Base-by-base conservation (phyloP, 1,140 invertebrate genomes). In the Phortica variegata region DNA sequence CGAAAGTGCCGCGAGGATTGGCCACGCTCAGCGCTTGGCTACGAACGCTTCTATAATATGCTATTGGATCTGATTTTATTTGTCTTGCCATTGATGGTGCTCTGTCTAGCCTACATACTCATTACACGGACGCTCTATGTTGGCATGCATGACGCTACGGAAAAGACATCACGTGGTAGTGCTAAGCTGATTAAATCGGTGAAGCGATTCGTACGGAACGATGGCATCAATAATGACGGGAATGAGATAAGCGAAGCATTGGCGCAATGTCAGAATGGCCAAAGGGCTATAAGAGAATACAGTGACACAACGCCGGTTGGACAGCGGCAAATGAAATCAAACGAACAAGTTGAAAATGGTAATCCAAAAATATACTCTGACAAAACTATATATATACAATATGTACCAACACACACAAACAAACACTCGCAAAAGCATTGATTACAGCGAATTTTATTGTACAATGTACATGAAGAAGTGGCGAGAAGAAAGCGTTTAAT, bases 1-100 rank as follows among this genome's bases (percentile, higher is more conserved):
- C 79, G 73, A 62, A 90, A 89, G 76, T 90, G 87, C 62, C 79
- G 88, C 10, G 87, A 90, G 63, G 81, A 84, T 15, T 90, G 87
- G 87, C 81, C 83, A 0, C 83, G 77, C 43, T 61, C 79, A 21
- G 79, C 79, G 18, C 46, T 81, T 45, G 56, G 59, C 16, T 77
- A 77, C 44, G 89, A 91, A 61, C 79, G 82, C 38, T 81, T 81
- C 0, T 93, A 89, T 77, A 91, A 87, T 65, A 73, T 92, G 3
- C 83, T 88, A 41, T 75, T 93, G 57, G 87, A 90, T 59, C 79
- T 84, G 0, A 80, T 84, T 3, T 76, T 93, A 2, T 79, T 93
- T 2, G 77, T 91, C 1, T 61, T 91, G 6, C 90, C 90, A 0
- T 78, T 93, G 45, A 65, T 89, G 32, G 82, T 92, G 39, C 87